Percentiles rank a stretch among this genome's conserved stretches.
These are phyloP conservation scores for Oryzias melastigma DNA, from an alignment of 2,113 vertebrate genomes.

Conservation along the genomic window DNA sequence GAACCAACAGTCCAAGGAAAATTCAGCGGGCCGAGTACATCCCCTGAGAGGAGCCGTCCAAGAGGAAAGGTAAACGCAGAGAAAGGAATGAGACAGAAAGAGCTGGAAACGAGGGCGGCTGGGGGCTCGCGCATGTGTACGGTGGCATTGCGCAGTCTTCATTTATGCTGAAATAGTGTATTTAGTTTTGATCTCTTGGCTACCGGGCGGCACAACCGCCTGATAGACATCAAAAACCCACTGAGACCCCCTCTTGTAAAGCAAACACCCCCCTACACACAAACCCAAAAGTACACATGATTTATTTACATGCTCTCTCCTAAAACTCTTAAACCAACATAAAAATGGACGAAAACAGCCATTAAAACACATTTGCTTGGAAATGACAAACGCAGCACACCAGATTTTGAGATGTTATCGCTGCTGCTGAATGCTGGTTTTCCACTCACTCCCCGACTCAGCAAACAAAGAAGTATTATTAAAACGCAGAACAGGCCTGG, in stretches of 20 bases:
- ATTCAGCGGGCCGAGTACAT: constrained; percentile 35
- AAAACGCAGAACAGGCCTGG: constrained; percentile 9
- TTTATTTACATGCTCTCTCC: constrained; percentile 4
- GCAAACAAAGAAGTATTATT: constrained; percentile 43
- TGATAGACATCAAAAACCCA: constrained; percentile 58
- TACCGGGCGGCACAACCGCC: constrained; percentile 34
- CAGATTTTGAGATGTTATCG: constrained; percentile 44
- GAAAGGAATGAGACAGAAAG: constrained; percentile 32
- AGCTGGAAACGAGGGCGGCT: constrained; percentile 29
- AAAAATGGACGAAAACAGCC: constrained; percentile 10
- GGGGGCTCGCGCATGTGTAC: constrained; percentile 2
- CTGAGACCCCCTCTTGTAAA: constrained; percentile 33
- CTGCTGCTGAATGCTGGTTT: constrained; percentile 31
- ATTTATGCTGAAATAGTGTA: constrained; percentile 42
- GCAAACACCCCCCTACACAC: constrained; percentile 37
- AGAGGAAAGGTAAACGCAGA: constrained; percentile 36
- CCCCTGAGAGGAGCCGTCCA: constrained; percentile 38
- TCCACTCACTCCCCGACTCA: constrained; percentile 14
- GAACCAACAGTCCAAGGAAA: constrained; percentile 48
- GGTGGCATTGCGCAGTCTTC: constrained; percentile 29
- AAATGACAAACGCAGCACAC: constrained; percentile 8
- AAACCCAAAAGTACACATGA: not conserved
- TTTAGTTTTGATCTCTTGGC: constrained; percentile 47
- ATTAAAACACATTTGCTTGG: constrained; percentile 14
- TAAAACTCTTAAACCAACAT: constrained; percentile 15